Base-by-base conservation (phyloP, 2,797 vertebrate genomes). In the Tapirus indicus region DNA sequence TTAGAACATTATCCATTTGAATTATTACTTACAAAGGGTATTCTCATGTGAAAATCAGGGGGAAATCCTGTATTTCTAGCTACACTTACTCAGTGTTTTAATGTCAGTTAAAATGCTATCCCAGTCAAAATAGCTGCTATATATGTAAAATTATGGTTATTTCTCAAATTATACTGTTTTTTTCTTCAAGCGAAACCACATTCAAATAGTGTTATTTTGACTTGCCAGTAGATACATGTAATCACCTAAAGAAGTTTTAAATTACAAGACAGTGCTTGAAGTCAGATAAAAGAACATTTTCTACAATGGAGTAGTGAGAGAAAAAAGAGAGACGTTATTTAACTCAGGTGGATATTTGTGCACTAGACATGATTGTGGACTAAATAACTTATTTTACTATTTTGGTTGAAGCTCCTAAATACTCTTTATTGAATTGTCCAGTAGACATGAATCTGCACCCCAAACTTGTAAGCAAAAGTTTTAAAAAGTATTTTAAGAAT, bases 131-230 rank as follows among this genome's bases (percentile, higher is more conserved):
- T 94, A 95, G 10, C 92, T 83, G 44, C 88, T 62, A 89, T 83
- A 62, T 86, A 80, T 96, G 74, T 92, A 97, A 97, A 98, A 97
- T 97, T 95, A 93, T 77, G 47, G 62, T 79, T 97, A 86, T 97
- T 96, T 97, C 93, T 97, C 74, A 97, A 97, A 97, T 97, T 96
- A 91, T 54, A 92, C 84, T 74, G 13, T 84, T 92, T 95, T 91
- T 97, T 96, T 41, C 54, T 93, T 95, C 82, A 91, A 80, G 20
- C 83, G 17, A 91, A 94, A 83, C 62, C 16, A 83, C 58, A 74
- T 71, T 92, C 88, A 97, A 92, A 92, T 94, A 47, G 44, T 88
- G 13, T 54, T 96, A 95, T 97, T 98, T 97, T 97, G 94, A 96
- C 85, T 94, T 97, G 13, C 84, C 27, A 88, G 44, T 49, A 96